Percentiles rank a stretch among this genome's conserved stretches.
phyloP scores from a whole-genome alignment of 2,113 vertebrate genomes.

The Mobula hypostoma region DNA sequence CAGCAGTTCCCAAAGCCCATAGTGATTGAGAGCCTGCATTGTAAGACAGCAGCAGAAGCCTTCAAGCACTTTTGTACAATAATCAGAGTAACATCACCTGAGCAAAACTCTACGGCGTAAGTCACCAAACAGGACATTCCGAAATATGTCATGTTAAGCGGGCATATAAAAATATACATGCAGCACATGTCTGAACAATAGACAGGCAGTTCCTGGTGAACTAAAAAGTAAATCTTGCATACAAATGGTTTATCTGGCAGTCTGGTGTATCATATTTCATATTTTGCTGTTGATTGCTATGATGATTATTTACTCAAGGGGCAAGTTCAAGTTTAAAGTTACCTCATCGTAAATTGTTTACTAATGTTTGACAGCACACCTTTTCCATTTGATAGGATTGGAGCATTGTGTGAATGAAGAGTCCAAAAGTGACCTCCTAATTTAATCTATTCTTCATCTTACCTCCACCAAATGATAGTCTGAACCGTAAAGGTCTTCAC shows the following conservation, averaged over 20 bases:
- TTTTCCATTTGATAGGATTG: background rate
- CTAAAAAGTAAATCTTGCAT: background rate
- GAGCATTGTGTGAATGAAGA: background rate
- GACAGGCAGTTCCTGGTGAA: background rate
- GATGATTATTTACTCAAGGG: background rate
- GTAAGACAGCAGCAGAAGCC: background rate
- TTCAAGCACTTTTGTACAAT: background rate
- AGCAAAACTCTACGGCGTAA: background rate
- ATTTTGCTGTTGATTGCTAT: background rate
- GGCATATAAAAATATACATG: background rate
- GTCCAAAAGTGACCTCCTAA: background rate
- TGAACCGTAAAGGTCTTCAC: constrained; percentile 91
- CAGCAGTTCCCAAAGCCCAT: background rate
- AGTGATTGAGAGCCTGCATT: background rate
- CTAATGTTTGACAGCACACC: background rate
- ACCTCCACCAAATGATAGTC: constrained; percentile 98
- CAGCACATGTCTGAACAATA: background rate
- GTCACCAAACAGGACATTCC: background rate
- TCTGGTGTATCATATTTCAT: background rate
- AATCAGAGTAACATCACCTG: background rate
- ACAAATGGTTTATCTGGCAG: background rate
- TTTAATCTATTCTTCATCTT: constrained; percentile 43
- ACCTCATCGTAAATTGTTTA: background rate
- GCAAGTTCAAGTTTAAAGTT: background rate
- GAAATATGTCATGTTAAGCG: background rate